Evolutionary conservation across 2,113 vertebrate genomes (phyloP).

Genomic region (Atlantisia rogersi): DNA sequence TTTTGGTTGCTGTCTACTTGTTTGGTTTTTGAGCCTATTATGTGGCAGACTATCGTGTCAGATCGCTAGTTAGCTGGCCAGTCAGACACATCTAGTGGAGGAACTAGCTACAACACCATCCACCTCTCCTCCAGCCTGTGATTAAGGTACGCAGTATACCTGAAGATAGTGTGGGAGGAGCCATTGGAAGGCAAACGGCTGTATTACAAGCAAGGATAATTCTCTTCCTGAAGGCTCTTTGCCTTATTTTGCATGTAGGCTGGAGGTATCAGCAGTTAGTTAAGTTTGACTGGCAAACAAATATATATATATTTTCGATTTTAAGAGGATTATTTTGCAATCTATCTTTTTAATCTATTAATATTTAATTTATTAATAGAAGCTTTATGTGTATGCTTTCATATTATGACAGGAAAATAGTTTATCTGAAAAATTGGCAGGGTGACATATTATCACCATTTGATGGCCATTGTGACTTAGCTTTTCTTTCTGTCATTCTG

Average conservation of each 20-base stretch:
- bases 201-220: background rate
- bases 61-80: background rate
- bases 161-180: background rate
- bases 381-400: background rate
- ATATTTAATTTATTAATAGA: background rate
- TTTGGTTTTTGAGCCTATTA: background rate
- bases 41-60: background rate
- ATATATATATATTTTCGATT: background rate
- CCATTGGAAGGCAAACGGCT: background rate
- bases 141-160: background rate
- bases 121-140: background rate
- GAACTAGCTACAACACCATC: background rate
- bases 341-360: background rate
- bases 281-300: background rate
- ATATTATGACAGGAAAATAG: background rate
- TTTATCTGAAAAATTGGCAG: background rate
- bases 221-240: background rate
- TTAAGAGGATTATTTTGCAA: background rate
- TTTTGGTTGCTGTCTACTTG: background rate
- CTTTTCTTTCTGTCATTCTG: background rate
- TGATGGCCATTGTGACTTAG: background rate
- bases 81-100: background rate
- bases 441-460: background rate
- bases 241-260: background rate
- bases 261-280: background rate